Percentiles rank a stretch among this genome's conserved stretches.
These are phyloP conservation scores for Sebastes miniatus DNA, from an alignment of 2,797 vertebrate species.

Conservation along the genomic window DNA sequence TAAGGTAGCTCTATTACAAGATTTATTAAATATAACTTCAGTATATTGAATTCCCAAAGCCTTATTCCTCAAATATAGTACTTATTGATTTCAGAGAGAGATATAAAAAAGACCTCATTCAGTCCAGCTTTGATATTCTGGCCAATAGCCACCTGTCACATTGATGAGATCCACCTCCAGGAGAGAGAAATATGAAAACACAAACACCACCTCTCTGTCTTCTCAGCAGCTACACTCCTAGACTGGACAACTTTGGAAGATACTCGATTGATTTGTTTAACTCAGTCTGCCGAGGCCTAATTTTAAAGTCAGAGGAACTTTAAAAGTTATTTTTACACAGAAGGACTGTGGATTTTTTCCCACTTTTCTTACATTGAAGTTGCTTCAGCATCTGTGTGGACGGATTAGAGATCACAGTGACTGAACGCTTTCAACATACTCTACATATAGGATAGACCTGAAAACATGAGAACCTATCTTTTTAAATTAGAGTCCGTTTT, in stretches of 20 bases:
- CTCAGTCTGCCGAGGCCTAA: neutral
- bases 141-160: constrained; percentile 28
- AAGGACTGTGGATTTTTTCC: neutral
- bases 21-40: constrained; percentile 20
- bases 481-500: neutral
- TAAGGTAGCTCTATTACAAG: neutral
- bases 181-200: constrained; percentile 15
- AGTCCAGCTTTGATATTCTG: constrained; percentile 33
- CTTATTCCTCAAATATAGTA: constrained; percentile 17
- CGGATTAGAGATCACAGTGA: neutral
- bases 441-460: neutral
- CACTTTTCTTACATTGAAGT: neutral
- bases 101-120: constrained; percentile 13
- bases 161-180: constrained; percentile 11
- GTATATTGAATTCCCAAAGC: constrained; percentile 30
- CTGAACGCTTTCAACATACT: neutral
- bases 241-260: neutral
- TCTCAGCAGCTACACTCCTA: neutral
- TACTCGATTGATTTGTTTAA: neutral
- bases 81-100: constrained; percentile 35
- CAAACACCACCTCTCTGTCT: neutral
- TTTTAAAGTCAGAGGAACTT: neutral
- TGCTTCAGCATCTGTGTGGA: neutral
- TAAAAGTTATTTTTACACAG: neutral
- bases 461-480: neutral